Base-by-base conservation (phyloP, 2,113 vertebrate species). In the Oreotrochilus melanogaster region DNA sequence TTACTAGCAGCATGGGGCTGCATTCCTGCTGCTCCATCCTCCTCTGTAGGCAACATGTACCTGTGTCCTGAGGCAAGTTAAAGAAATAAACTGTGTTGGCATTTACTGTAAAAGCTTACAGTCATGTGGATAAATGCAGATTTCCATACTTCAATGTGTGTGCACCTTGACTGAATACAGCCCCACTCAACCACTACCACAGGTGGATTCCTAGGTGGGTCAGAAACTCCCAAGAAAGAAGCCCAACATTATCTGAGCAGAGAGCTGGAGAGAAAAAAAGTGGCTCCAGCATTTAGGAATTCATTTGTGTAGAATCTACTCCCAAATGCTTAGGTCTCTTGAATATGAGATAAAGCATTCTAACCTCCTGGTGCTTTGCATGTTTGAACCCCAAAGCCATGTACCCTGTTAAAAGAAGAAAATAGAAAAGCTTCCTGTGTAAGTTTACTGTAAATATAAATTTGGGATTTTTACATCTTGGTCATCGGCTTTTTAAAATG, bases 391-490 rank as follows among this genome's bases (percentile, higher is more conserved):
- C 56, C 18, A 61, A 71, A 78, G 48, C 60, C n/a, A 7, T 4
- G 37, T 33, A 33, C 28, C 78, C 10, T 57, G 25, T 30, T 71
- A 22, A 57, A 65, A 39, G 50, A 70, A 70, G 51, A 57, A 79
- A 72, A 19, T 5, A 69, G 31, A 27, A 78, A 78, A 64, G 33
- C 69, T 84, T 81, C 35, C 17, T 11, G 33, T 39, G 39, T 39
- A 86, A 70, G 71, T 95, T 98, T 96, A 96, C 97, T 90, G 88
- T 82, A 91, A 94, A 80, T 90, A 85, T 92, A 93, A 81, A 78
- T 70, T 72, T 72, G 86, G 96, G 94, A 57, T 81, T 94, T 96
- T 97, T 96, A 80, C 95, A 5, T 88, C 88, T 96, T 51, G 84
- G 84, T 95, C 93, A 95, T 83, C 47, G 28, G 43, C 91, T 94